Conservation (phyloP, 2,797 vertebrate species). For the Sebastes hubbsi region DNA sequence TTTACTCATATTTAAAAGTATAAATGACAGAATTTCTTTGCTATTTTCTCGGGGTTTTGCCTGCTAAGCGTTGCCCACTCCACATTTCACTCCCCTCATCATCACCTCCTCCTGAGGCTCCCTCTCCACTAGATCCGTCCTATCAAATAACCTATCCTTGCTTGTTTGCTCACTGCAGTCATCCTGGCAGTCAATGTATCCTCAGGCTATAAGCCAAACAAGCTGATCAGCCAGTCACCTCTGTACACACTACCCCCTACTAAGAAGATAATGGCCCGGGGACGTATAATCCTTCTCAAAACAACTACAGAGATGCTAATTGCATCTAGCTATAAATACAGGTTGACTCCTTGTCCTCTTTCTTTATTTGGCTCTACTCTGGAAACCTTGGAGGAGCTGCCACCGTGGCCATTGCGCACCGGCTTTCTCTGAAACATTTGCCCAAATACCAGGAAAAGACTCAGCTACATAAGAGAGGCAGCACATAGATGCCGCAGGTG, state of each 20-base stretch:
- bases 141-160: slow-evolving; percentile 58
- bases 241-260: slow-evolving; percentile 77
- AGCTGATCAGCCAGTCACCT: slow-evolving; percentile 84
- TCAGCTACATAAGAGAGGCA: slow-evolving; percentile 17
- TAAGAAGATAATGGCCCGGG: slow-evolving; percentile 81
- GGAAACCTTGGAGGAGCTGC: slow-evolving; percentile 8
- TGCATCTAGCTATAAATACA: slow-evolving; percentile 84
- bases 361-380: slow-evolving; percentile 66
- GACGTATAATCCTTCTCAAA: slow-evolving; percentile 84
- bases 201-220: slow-evolving; percentile 81
- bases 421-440: slow-evolving; percentile 30
- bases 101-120: slow-evolving; percentile 8
- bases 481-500: slow-evolving; percentile 18
- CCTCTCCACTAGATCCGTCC: slow-evolving; percentile 55
- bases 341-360: slow-evolving; percentile 71
- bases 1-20: neutral
- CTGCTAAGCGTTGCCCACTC: neutral
- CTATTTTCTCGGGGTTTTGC: neutral
- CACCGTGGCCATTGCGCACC: neutral
- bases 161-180: slow-evolving; percentile 71
- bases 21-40: rapidly evolving
- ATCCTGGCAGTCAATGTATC: slow-evolving; percentile 73
- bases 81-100: neutral
- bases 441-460: slow-evolving; percentile 31
- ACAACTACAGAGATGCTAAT: slow-evolving; percentile 86